Conservation (phyloP, 2,797 vertebrate species). For the Anas flavirostris region DNA sequence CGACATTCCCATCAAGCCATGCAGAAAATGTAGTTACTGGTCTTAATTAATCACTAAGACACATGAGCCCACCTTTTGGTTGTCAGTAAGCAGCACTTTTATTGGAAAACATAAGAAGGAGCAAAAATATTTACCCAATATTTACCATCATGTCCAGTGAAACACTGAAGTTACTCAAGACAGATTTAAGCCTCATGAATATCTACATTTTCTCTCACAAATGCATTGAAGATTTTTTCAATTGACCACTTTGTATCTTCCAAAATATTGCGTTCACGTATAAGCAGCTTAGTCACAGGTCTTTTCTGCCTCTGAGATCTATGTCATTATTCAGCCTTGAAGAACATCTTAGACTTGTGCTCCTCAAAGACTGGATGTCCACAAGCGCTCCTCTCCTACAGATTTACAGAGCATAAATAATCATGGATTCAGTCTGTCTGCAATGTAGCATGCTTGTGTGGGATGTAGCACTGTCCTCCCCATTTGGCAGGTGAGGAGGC, state of each 20-base stretch:
- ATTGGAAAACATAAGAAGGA: neutral
- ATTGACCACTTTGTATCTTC: neutral
- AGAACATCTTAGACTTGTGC: neutral
- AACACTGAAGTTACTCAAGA: neutral
- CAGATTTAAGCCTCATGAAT: neutral
- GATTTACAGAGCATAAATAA: neutral
- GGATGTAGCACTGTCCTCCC: constrained; percentile 42
- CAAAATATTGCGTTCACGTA: neutral
- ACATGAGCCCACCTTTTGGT: neutral
- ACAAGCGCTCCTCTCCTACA: neutral
- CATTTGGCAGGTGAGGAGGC: constrained; percentile 56
- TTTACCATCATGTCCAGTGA: neutral
- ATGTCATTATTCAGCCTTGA: neutral
- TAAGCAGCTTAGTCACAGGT: neutral
- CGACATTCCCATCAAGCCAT: neutral
- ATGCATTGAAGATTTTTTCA: neutral
- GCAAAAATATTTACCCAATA: neutral
- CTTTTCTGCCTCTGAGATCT: neutral
- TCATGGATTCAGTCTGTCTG: neutral
- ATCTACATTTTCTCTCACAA: neutral
- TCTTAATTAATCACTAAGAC: neutral
- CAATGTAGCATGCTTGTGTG: neutral
- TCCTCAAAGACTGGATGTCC: neutral
- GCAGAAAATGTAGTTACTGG: neutral
- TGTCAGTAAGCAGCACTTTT: neutral